A percentile compares a stretch with the other conserved stretches of the same genome.
Conservation (phyloP, 2,797 vertebrate genomes). For the Sus cebifrons region DNA sequence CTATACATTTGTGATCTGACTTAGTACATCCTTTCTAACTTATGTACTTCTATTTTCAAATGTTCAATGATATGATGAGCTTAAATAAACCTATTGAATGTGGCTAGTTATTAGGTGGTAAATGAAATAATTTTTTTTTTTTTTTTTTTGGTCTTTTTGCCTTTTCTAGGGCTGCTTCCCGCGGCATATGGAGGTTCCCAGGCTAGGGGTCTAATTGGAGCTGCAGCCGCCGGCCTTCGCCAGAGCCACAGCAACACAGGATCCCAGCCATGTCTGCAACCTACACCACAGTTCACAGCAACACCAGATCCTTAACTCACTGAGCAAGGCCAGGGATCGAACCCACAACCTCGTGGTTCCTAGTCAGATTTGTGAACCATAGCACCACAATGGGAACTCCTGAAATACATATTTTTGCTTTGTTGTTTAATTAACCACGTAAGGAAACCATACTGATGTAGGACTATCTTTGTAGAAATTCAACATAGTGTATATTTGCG, state of each 20-base stretch:
- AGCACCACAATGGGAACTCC: too few species aligned
- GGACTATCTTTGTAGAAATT: constrained; percentile 1
- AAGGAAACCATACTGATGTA: background rate
- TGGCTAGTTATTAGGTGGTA: background rate
- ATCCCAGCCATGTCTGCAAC: too few species aligned
- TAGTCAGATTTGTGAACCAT: too few species aligned
- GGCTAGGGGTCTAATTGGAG: too few species aligned
- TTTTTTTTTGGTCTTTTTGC: background rate
- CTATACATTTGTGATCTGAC: background rate
- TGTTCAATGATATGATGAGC: background rate
- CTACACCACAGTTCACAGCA: too few species aligned
- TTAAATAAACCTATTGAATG: constrained; percentile 23
- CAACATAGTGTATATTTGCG: background rate
- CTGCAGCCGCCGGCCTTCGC: too few species aligned
- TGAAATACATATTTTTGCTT: background rate
- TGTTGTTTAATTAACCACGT: background rate
- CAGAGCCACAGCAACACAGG: too few species aligned
- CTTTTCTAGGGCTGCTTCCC: too few species aligned
- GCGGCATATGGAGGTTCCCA: too few species aligned
- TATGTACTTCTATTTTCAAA: background rate
- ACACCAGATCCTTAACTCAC: too few species aligned
- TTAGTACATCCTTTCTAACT: background rate
- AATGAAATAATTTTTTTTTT: background rate
- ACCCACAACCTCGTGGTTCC: too few species aligned
- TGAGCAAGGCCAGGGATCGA: too few species aligned